Base-by-base conservation (phyloP, 92 coral and sea anemone species). In the Zoanthus solanderi region DNA sequence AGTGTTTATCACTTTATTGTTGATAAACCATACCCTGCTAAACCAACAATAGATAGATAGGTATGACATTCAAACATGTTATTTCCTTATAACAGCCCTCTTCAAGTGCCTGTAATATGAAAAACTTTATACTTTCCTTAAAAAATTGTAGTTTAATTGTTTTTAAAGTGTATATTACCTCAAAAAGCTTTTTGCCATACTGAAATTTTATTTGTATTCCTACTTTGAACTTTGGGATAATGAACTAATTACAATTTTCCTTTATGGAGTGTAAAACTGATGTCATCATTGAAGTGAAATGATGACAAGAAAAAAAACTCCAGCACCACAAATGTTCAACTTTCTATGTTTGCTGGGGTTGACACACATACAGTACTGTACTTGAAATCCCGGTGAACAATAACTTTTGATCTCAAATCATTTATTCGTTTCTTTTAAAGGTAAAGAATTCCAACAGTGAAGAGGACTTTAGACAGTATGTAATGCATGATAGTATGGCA, bases 1-100 rank as follows among this genome's bases (percentile, higher is more conserved):
- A 66, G 69, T 28, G 71, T 90, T n/a, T 90, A 77, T 65, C 50
- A 79, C 46, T 90, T 90, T 71, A 68, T 89, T 75, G 83, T 76
- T 9, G 56, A 53, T 50, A 58, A 58, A 11, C 66, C 66, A 58
- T 14, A 58, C 66, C 66, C 66, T 58, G 23, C 66, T 52, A 71
- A 47, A 57, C 54, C 53, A 63, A 71, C 73, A 31, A 29, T 29
- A 42, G 15, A 32, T 37, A n/a, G n/a, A n/a, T n/a, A 58, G 66
- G 66, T 58, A 13, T 58, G 66, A 14, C 6, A 58, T 58, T 58
- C 66, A 14, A 57, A 58, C 23, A 58, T 8, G 66, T 17, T 58
- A 58, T 58, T 58, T 58, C 66, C 66, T 58, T 58, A 58, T 58
- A 58, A 13, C 66, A 58, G 66, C 66, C 66, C 66, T 58, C 66